Evolutionary conservation across 2,797 vertebrate species (phyloP).

Genomic region (Leucoraja ocellata): DNA sequence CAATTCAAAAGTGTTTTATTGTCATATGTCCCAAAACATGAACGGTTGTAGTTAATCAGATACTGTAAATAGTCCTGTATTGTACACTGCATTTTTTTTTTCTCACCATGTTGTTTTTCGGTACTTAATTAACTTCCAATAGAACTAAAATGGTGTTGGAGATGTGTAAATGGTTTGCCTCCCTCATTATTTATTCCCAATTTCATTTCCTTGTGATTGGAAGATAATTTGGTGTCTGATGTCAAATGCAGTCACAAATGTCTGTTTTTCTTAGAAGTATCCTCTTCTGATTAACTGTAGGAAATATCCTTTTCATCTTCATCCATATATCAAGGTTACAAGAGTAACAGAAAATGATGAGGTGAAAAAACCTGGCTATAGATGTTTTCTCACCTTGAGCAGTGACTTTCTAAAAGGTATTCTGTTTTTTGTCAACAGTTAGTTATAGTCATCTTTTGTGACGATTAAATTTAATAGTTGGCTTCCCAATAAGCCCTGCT

Average conservation of each 20-base stretch:
- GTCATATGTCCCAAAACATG: too few relatives aligned
- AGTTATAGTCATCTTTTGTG: background rate
- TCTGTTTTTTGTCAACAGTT: background rate
- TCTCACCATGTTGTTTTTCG: background rate
- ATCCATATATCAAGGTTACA: background rate
- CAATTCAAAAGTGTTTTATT: too few relatives aligned
- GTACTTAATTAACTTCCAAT: background rate
- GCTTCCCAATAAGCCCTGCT: background rate
- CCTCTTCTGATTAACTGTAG: background rate
- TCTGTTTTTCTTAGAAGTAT: background rate
- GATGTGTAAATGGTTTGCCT: background rate
- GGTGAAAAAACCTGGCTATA: background rate
- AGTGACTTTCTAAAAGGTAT: background rate
- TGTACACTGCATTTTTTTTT: background rate
- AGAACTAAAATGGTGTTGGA: background rate
- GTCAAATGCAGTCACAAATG: background rate
- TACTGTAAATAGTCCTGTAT: background rate
- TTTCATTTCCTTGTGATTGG: background rate
- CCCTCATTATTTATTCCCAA: background rate
- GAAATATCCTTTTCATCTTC: background rate
- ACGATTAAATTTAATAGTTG: background rate
- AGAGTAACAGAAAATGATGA: background rate
- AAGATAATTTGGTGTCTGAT: background rate
- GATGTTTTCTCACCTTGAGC: background rate
- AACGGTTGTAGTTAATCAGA: background rate